phyloP scores from a whole-genome alignment of 1,140 invertebrate genomes.

The Anastrepha obliqua region DNA sequence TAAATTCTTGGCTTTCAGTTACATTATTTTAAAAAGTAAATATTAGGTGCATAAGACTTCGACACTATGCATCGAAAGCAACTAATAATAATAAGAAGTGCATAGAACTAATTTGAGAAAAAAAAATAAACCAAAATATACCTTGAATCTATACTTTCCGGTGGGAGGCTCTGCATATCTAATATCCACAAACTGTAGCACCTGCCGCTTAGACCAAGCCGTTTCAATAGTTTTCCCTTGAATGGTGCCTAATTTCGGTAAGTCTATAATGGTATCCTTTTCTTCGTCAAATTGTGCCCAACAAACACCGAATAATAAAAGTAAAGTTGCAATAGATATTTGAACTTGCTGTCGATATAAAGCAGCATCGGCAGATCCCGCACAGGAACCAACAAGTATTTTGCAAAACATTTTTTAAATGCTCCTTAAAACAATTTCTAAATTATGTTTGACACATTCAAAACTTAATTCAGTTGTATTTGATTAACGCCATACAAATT shows the following conservation, averaged over 20 bases:
- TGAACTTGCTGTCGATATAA: neutral
- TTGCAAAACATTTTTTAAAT: neutral
- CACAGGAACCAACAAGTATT: neutral
- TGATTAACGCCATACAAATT: neutral
- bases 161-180: conserved; percentile 71
- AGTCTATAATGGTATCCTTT: conserved; percentile 66
- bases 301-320: conserved; percentile 4
- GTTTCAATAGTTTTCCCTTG: conserved; percentile 68
- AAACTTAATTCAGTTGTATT: neutral
- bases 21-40: no score
- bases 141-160: conserved; percentile 71
- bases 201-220: conserved; percentile 68
- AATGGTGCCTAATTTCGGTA: conserved; percentile 69
- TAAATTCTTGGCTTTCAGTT: no score
- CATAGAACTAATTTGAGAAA: no score
- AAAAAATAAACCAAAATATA: conserved; percentile 53
- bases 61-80: no score
- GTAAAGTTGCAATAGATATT: neutral
- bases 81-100: no score
- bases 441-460: neutral
- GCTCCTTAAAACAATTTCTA: neutral
- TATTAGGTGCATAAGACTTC: no score
- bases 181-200: conserved; percentile 71
- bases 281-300: conserved; percentile 65
- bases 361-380: neutral